Conservation (phyloP, 2,888 invertebrate species). For the Tanypteryx hageni region DNA sequence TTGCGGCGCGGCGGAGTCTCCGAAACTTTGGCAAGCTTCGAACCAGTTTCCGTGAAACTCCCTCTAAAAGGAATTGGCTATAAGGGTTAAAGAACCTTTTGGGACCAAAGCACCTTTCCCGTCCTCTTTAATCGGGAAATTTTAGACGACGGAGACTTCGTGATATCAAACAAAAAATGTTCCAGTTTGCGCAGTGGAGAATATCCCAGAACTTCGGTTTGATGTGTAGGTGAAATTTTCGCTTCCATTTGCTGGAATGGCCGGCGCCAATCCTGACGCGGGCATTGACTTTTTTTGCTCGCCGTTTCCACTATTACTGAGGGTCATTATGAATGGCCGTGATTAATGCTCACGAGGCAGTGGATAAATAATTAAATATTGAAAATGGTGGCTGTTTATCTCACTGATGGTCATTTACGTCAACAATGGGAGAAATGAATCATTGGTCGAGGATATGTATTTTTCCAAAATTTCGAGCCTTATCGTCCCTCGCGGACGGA, state of each 20-base stretch:
- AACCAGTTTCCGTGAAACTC: conserved; percentile 26
- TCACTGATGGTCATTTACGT: no score
- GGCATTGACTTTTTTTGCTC: no score
- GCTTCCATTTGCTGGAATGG: background rate
- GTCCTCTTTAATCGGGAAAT: no score
- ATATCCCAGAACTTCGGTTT: background rate
- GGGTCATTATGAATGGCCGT: no score
- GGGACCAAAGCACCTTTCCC: background rate
- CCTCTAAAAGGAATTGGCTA: background rate
- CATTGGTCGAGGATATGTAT: background rate
- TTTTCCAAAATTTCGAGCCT: background rate
- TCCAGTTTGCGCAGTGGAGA: background rate
- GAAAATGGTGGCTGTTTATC: no score
- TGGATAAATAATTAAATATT: no score
- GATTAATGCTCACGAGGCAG: no score
- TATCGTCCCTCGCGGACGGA: background rate
- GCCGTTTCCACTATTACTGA: no score
- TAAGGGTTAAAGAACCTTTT: background rate
- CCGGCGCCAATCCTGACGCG: no score
- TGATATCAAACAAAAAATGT: no score
- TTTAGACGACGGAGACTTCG: no score
- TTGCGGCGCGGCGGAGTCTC: background rate
- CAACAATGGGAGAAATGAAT: background rate
- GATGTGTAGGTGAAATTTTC: background rate
- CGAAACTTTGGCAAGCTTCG: conserved; percentile 40